A percentile compares a stretch with the other conserved stretches of the same genome.
Conservation (phyloP, 37 sponge, comb jelly and placozoan species). For the Eunapius fragilis region DNA sequence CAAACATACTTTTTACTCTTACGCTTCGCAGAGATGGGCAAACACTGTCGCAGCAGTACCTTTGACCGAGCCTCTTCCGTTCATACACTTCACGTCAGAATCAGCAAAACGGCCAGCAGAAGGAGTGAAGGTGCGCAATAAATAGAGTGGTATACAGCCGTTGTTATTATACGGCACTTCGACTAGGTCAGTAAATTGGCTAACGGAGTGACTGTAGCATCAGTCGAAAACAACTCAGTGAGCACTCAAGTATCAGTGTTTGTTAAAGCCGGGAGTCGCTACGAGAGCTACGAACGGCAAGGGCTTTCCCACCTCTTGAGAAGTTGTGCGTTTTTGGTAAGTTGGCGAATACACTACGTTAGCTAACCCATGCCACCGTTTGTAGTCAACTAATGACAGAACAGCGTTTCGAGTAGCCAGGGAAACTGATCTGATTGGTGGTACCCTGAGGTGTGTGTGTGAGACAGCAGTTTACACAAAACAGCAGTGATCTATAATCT, state of each 20-base stretch:
- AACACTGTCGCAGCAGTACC: constrained; percentile 51
- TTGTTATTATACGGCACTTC: neutral
- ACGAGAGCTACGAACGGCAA: constrained; percentile 60
- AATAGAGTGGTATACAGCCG: neutral
- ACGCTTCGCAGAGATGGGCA: constrained; percentile 14
- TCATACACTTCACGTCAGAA: neutral
- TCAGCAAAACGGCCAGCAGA: constrained; percentile 30
- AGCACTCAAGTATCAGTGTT: constrained; percentile 43
- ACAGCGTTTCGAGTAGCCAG: constrained; percentile 66
- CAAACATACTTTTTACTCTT: neutral
- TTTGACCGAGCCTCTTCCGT: constrained; percentile 31
- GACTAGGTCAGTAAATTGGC: constrained; percentile 59
- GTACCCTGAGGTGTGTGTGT: constrained; percentile 38
- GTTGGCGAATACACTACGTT: neutral
- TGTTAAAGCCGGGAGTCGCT: constrained; percentile 83
- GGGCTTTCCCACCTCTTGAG: constrained; percentile 84
- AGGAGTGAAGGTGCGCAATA: constrained; percentile 44
- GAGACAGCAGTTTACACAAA: too few relatives aligned
- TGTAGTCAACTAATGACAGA: constrained; percentile 58
- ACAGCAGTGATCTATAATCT: neutral
- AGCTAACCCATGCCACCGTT: neutral
- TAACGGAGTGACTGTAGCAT: constrained; percentile 83
- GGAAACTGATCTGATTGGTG: constrained; percentile 72
- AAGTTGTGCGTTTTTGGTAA: constrained; percentile 75
- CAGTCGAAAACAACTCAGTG: constrained; percentile 61